Evolutionary conservation across 2,888 invertebrate species (phyloP).

Genomic region (Cerastis rubricosa): DNA sequence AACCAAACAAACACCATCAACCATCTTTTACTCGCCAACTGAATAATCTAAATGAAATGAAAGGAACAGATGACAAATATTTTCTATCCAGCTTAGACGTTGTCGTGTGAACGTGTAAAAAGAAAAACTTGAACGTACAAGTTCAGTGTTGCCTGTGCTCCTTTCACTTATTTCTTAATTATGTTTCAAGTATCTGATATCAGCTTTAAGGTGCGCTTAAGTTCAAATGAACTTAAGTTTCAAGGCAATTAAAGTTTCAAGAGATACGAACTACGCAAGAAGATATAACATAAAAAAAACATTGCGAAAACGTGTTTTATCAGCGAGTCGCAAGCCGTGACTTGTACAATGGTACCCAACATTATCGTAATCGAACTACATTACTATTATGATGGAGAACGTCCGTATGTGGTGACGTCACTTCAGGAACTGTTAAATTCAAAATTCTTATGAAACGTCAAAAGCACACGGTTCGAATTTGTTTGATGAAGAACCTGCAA

Average conservation of each 20-base stretch:
- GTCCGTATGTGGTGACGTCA: conserved; percentile 7
- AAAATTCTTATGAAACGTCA: background rate
- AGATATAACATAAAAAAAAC: conserved; percentile 8
- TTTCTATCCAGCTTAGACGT: background rate
- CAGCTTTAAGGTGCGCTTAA: background rate
- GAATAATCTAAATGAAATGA: background rate
- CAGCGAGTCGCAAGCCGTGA: conserved; percentile 38
- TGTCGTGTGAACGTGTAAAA: background rate
- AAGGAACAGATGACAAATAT: background rate
- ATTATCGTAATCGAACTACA: conserved; percentile 33
- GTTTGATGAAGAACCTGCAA: background rate
- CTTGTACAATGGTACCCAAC: conserved; percentile 36
- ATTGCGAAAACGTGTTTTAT: conserved; percentile 45
- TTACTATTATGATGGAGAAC: background rate
- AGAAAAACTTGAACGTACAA: background rate
- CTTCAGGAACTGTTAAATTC: background rate
- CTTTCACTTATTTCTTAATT: background rate
- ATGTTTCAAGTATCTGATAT: background rate
- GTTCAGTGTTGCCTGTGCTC: no score
- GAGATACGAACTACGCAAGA: background rate
- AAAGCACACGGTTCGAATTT: background rate
- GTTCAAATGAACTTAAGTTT: background rate
- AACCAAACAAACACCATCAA: background rate
- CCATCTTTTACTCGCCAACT: background rate
- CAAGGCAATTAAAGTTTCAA: conserved; percentile 5